phyloP scores from a whole-genome alignment of 1,140 invertebrate genomes.

The Luehdorfia chinensis region DNA sequence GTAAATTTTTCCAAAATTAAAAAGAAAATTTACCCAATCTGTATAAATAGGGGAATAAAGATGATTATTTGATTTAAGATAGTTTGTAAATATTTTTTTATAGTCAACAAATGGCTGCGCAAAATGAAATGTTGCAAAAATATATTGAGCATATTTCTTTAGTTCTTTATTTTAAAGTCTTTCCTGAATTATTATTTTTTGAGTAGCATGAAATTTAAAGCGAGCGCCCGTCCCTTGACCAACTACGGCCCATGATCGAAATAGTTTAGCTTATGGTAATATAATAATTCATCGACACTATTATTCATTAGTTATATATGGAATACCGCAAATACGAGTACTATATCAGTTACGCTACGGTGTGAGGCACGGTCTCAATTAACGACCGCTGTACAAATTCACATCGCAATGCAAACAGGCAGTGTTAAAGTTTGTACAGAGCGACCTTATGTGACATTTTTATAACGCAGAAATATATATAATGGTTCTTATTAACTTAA shows the following conservation, averaged over 20 bases:
- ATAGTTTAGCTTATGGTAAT: too few species aligned
- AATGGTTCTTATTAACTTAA: neutral
- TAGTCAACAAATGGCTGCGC: too few species aligned
- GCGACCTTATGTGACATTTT: slow-evolving; percentile 24
- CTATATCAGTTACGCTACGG: slow-evolving; percentile 21
- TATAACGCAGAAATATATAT: slow-evolving; percentile 14
- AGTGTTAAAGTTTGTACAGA: slow-evolving; percentile 18
- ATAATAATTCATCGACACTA: too few species aligned
- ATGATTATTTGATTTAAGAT: neutral
- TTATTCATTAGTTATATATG: too few species aligned
- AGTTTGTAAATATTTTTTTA: neutral
- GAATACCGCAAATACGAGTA: too few species aligned
- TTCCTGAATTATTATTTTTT: too few species aligned
- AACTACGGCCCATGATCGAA: too few species aligned
- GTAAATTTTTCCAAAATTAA: slow-evolving; percentile 5
- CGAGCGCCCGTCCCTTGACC: too few species aligned
- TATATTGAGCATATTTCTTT: neutral
- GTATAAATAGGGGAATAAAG: neutral
- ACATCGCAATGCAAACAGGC: slow-evolving; percentile 23
- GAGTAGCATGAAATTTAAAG: too few species aligned
- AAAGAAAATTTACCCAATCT: too few species aligned
- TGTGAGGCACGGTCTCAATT: slow-evolving; percentile 17
- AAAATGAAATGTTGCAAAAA: too few species aligned
- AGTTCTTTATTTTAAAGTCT: too few species aligned
- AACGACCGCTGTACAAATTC: slow-evolving; percentile 25